Percentiles rank a stretch among this genome's conserved stretches.
Evolutionary conservation across 2,888 invertebrate species (phyloP).

Genomic region (Lysandra bellargus): DNA sequence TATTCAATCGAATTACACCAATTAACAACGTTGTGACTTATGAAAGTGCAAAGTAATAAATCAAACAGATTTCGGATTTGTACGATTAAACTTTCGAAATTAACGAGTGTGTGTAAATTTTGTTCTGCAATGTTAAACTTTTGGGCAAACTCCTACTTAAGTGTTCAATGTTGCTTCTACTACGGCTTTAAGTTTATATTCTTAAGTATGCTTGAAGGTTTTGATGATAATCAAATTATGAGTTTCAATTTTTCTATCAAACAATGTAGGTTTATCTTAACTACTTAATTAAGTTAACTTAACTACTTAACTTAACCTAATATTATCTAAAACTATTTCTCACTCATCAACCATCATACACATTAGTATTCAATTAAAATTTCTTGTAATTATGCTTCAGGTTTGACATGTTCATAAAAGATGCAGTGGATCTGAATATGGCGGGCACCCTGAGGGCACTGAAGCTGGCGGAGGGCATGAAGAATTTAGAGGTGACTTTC

Average conservation of each 20-base stretch:
- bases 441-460: slow-evolving; percentile 90
- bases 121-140: background rate
- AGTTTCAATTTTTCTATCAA: no score
- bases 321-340: no score
- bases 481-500: slow-evolving; percentile 79
- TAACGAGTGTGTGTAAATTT: background rate
- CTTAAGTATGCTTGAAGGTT: no score
- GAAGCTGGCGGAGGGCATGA: slow-evolving; percentile 85
- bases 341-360: no score
- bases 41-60: background rate
- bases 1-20: background rate
- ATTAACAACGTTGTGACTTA: background rate
- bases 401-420: slow-evolving; percentile 92
- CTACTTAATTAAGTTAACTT: no score
- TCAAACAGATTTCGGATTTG: background rate
- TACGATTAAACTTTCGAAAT: background rate
- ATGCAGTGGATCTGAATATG: slow-evolving; percentile 92
- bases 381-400: slow-evolving; percentile 66
- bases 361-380: no score
- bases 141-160: background rate
- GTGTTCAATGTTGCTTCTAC: background rate
- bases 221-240: no score
- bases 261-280: no score
- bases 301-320: no score
- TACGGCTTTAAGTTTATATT: no score